Evolutionary conservation across 2,797 vertebrate species (phyloP), one percentile per base, ranked within the genome.

Genomic region (Megalops cyprinoides): DNA sequence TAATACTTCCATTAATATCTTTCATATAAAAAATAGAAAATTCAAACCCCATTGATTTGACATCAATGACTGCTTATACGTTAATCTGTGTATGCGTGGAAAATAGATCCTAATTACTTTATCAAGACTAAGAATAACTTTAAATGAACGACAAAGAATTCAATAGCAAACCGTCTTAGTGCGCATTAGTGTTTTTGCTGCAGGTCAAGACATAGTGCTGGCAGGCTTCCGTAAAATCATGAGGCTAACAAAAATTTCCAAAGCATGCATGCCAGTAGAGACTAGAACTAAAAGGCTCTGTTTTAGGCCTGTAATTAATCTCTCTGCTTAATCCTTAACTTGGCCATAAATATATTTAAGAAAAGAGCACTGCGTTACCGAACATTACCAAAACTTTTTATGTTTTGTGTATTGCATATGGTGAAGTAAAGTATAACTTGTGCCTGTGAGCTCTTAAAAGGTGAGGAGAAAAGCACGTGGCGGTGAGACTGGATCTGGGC

Each of bases 1-100:
- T 58, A 67, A 78, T 67, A 62, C 67, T 79, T 82, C 69, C 69
- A 82, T 82, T 78, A 77, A 82, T 82, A 73, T 74, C 44, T 74
- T 78, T 73, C 10, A 42, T 34, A 3, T 12, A 9, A 60, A 69
- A 56, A 79, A 53, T 55, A 73, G 69, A 37, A 14, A 37, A 28
- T 55, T 44, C 71, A 74, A 48, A 25, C 71, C 28, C 73, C 39
- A 78, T 78, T 73, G 49, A 78, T 15, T 31, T 25, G 7, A 42
- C 7, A 46, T 82, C 55, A 37, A 78, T 82, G 55, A 71, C 62
- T 60, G 23, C 28, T 55, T 37, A 31, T 65, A 34, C 34, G 42
- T 56, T 77, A 71, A 77, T 81, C 51, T 77, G 48, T 2, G 60
- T 31, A 58, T 12, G 53, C 4, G 42, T 69, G 65, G 6, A 15